phyloP scores from a whole-genome alignment of 1,140 invertebrate species.

The Camponotus pennsylvanicus region DNA sequence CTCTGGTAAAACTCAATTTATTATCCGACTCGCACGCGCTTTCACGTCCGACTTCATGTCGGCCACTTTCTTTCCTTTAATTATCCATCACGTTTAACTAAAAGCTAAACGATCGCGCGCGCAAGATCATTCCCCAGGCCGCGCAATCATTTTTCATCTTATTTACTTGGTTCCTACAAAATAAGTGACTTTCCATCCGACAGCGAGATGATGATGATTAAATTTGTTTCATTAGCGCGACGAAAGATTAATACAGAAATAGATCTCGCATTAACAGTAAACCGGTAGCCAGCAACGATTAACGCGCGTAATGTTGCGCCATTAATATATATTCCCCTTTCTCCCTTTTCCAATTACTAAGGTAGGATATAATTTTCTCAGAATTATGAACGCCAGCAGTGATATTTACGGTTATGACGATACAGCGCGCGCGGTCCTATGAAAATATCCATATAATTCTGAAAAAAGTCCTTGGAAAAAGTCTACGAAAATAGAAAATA shows the following conservation, averaged over 20 bases:
- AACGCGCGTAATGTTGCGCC: conserved; percentile 18
- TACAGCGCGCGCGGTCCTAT: conserved; percentile 6
- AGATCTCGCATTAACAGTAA: conserved; percentile 26
- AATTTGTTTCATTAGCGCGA: conserved; percentile 42
- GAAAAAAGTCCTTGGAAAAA: not conserved
- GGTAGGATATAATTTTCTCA: conserved; percentile 49
- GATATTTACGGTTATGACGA: conserved; percentile 60
- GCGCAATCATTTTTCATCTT: conserved; percentile 44
- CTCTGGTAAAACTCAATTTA: conserved; percentile 55
- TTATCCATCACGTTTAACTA: conserved; percentile 39
- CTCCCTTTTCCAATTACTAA: conserved; percentile 48
- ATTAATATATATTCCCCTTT: conserved; percentile 54
- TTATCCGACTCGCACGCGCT: conserved; percentile 44
- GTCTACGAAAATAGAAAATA: not conserved
- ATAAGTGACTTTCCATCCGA: not conserved
- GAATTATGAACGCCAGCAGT: conserved; percentile 48
- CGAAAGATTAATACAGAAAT: conserved; percentile 43
- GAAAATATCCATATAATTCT: conserved; percentile 17
- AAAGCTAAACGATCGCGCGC: conserved; percentile 29
- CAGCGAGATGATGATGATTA: conserved; percentile 15
- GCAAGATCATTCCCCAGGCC: conserved; percentile 11
- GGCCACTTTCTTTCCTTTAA: conserved; percentile 48
- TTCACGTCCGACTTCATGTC: conserved; percentile 24
- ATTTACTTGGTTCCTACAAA: not conserved
- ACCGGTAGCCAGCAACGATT: conserved; percentile 17